These are phyloP conservation scores for Hydriomena furcata DNA, from an alignment of 2,888 invertebrate genomes.

Conservation along the genomic window DNA sequence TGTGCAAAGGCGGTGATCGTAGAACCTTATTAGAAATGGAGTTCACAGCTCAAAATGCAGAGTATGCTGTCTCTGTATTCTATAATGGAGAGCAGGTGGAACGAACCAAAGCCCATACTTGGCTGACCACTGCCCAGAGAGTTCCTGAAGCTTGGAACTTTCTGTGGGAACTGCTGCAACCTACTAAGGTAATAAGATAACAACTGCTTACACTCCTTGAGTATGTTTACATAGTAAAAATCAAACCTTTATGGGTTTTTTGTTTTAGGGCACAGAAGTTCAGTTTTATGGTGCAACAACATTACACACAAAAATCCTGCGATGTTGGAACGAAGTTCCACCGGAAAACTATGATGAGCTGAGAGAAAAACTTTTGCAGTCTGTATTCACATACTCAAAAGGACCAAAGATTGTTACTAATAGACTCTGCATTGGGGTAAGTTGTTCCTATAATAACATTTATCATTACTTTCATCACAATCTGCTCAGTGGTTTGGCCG, in stretches of 20 bases:
- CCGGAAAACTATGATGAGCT: conserved; percentile 89
- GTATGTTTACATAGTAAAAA: no score
- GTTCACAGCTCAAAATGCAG: conserved; percentile 85
- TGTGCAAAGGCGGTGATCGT: background rate
- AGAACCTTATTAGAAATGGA: conserved; percentile 71
- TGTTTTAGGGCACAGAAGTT: conserved; percentile 90
- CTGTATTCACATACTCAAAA: conserved; percentile 89
- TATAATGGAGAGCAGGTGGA: conserved; percentile 85
- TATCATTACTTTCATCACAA: no score
- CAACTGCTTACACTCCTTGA: background rate
- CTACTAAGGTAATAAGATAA: conserved; percentile 86
- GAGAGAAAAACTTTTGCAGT: conserved; percentile 90
- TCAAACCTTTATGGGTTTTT: no score
- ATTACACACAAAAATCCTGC: conserved; percentile 93
- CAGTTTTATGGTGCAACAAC: conserved; percentile 97
- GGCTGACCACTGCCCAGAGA: conserved; percentile 93
- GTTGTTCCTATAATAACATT: no score
- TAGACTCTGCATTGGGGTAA: conserved; percentile 93
- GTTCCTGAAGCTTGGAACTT: conserved; percentile 96
- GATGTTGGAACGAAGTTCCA: conserved; percentile 94
- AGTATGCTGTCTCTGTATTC: conserved; percentile 87
- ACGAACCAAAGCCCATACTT: conserved; percentile 91
- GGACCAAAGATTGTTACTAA: conserved; percentile 94
- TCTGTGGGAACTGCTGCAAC: conserved; percentile 94
- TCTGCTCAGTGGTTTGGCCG: no score